Evolutionary conservation across 2,888 invertebrate genomes (phyloP), one percentile per base, ranked within the genome.

Genomic region (Nemotelus pantherinus): DNA sequence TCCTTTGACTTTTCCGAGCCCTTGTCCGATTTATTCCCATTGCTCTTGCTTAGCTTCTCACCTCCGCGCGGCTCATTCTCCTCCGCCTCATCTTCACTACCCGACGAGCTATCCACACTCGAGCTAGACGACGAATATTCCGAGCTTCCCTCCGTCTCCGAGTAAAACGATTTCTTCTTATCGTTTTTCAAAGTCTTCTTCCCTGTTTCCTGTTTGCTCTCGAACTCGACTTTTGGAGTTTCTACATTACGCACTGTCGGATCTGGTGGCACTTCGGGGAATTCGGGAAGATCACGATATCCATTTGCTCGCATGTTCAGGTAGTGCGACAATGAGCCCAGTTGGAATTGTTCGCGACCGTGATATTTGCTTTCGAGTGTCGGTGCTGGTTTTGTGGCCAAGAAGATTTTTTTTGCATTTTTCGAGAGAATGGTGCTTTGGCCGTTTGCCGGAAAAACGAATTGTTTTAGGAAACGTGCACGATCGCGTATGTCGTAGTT

Each of bases 401-500:
- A 89, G 85, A 99, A 97, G 81, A 99, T 94, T 81, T 93, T 91
- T 79, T 92, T 92, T 0, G 95, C 94, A 83, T 93, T 90, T 78
- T 91, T 89, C 0, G 91, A 88, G 44, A 96, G 88, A 70, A 89
- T 89, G 77, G 88, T 89, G 55, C 44, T 76, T 10, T 87, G 87
- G 7, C 89, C 89, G 80, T 88, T 88, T 82, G 82, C 88, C 81
- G 84, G 92, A 82, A 95, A 91, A 47, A 96, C 90, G 82, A 96
- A 92, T 80, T 93, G 93, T 10, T 94, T 92, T 76, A 99, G 89
- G 85, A 99, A 93, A 44, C 99, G 89, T 3, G 97, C 96, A 7
- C 98, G 90, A 88, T 99, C 99, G 44, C 99, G 90, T 76, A 99
- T 97, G 88, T 99, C 99, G 85, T 99, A 99, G 88, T 97, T 97